Conservation (phyloP, 2,888 invertebrate genomes). For the Mythimna lalbum region DNA sequence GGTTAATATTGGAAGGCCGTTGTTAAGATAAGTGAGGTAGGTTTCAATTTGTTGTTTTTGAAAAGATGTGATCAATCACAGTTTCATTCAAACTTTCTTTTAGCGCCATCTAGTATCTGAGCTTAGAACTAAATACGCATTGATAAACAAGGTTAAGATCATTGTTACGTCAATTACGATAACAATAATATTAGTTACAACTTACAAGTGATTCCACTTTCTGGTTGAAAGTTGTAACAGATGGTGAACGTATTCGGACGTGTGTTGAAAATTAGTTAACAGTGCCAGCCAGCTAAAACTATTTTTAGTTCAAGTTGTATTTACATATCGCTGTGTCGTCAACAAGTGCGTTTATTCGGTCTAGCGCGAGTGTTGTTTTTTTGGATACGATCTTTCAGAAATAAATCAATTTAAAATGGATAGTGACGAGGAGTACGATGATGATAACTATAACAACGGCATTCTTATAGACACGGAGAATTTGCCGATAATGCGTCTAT, state of each 20-base stretch:
- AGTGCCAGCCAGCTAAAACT: constrained; percentile 22
- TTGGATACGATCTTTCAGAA: constrained; percentile 40
- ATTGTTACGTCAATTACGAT: neutral
- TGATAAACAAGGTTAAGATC: neutral
- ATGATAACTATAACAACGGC: constrained; percentile 66
- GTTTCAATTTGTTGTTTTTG: too few species aligned
- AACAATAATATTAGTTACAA: neutral
- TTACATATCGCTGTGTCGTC: neutral
- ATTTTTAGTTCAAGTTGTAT: constrained; percentile 22
- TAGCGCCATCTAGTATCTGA: constrained; percentile 32
- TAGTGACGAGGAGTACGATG: constrained; percentile 19
- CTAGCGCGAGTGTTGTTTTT: neutral
- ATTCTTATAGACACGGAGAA: constrained; percentile 81
- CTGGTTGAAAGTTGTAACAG: neutral
- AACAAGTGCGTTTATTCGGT: neutral
- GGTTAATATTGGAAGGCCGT: too few species aligned
- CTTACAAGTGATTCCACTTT: too few species aligned
- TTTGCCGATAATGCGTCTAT: constrained; percentile 83
- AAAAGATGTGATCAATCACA: too few species aligned
- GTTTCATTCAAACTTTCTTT: neutral
- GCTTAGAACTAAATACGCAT: neutral
- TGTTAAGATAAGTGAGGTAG: too few species aligned
- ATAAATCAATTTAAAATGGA: constrained; percentile 63
- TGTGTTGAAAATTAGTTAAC: constrained; percentile 1
- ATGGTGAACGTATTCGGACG: constrained; percentile 9